Percentiles rank a stretch among this genome's conserved stretches.
Conservation (phyloP, 92 coral and sea anemone genomes). For the Actinernus sp. region DNA sequence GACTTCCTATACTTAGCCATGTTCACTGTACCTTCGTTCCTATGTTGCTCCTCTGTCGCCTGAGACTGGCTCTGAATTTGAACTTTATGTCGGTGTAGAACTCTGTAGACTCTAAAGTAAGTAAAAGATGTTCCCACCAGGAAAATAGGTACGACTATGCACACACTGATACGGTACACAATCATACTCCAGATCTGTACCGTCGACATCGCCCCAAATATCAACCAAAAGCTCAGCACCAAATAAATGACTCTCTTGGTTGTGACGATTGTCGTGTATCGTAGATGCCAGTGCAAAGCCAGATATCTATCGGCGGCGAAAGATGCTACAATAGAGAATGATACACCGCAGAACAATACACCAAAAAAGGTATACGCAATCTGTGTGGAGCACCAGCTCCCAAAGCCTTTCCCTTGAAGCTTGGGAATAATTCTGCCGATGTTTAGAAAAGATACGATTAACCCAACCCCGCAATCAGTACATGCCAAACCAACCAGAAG, state of each 20-base stretch:
- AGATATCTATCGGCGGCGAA: constrained; percentile 50
- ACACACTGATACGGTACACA: constrained; percentile 38
- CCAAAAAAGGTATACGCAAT: constrained; percentile 48
- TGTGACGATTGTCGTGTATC: constrained; percentile 40
- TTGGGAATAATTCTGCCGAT: constrained; percentile 35
- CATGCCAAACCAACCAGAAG: constrained; percentile 41
- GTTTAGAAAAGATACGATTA: constrained; percentile 26
- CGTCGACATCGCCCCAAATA: constrained; percentile 35
- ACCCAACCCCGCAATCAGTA: constrained; percentile 42
- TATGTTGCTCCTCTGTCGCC: background rate
- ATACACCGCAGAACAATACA: constrained; percentile 45
- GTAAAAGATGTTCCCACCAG: constrained; percentile 41
- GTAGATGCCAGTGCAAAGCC: constrained; percentile 50
- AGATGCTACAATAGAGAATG: constrained; percentile 51
- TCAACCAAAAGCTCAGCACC: constrained; percentile 40
- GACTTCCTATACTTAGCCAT: constrained; percentile 51
- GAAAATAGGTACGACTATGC: constrained; percentile 35
- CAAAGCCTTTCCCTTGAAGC: constrained; percentile 22
- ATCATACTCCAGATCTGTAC: constrained; percentile 58
- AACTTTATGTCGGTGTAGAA: constrained; percentile 27
- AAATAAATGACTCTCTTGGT: constrained; percentile 26
- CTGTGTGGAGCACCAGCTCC: constrained; percentile 23
- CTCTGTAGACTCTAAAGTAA: constrained; percentile 44
- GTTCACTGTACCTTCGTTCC: background rate
- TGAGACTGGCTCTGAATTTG: constrained; percentile 40